A percentile compares a stretch with the other conserved stretches of the same genome.
These are phyloP conservation scores for Melitaea athalia DNA, from an alignment of 2,888 invertebrate species.

Conservation along the genomic window DNA sequence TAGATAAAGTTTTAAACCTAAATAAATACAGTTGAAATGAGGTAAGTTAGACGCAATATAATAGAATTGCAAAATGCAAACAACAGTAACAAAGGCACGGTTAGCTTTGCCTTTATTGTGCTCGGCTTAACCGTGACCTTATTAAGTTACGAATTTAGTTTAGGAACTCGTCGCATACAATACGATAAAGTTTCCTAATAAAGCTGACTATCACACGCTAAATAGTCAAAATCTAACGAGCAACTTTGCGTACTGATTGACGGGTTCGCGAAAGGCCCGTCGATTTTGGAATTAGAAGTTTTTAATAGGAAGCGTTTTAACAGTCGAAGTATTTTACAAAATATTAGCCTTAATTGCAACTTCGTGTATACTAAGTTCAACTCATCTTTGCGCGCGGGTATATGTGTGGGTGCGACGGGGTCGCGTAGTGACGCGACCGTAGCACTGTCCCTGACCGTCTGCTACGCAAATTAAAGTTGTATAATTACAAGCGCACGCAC, in stretches of 20 bases:
- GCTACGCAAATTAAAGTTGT: too few species aligned
- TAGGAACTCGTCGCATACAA: conserved; percentile 22
- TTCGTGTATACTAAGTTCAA: too few species aligned
- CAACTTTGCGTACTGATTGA: conserved; percentile 14
- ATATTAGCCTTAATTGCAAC: too few species aligned
- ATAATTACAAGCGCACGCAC: too few species aligned
- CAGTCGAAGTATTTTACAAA: too few species aligned
- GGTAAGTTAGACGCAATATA: conserved; percentile 1
- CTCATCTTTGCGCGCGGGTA: too few species aligned
- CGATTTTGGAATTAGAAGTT: conserved; percentile 14
- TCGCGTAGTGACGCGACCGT: too few species aligned
- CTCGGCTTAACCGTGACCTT: conserved; percentile 25
- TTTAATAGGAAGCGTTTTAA: not conserved
- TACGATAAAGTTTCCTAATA: conserved; percentile 28
- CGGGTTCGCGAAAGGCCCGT: conserved; percentile 4
- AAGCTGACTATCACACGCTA: conserved; percentile 27
- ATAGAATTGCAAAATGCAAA: conserved; percentile 20
- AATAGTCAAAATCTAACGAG: conserved; percentile 22
- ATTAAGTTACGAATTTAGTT: conserved; percentile 23
- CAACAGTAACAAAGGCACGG: conserved; percentile 18
- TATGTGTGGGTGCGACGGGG: too few species aligned
- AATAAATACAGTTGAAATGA: conserved; percentile 6
- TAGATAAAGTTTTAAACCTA: conserved; percentile 5
- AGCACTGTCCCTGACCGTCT: too few species aligned
- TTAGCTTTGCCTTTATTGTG: conserved; percentile 24